Base-by-base conservation (phyloP, 1,140 invertebrate species). In the Orius insidiosus region DNA sequence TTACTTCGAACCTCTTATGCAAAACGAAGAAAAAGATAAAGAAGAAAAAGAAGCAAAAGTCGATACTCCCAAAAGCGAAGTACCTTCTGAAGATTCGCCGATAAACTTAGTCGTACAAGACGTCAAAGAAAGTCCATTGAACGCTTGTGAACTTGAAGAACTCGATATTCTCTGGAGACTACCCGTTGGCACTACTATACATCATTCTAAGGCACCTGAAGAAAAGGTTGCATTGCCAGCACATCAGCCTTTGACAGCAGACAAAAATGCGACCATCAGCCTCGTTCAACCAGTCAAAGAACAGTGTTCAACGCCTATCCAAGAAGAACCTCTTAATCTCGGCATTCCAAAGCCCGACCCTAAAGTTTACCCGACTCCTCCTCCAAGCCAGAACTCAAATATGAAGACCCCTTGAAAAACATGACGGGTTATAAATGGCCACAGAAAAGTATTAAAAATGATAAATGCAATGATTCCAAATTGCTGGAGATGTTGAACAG, bases 281-380 rank as follows among this genome's bases (percentile, higher is more conserved):
- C 14, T 43, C 18, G 41, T 43, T 2, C 44, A 30, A 5, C 35
- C 44, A n/a, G 15, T 24, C 16, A 15, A n/a, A n/a, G 10, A 11
- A 31, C 9, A 11, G 4, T 8, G n/a, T 11, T 18, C 38, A 16
- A 19, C 13, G 11, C 68, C 67, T 33, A 64, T 71, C 46, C 72
- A 76, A 56, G 72, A 68, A 47, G 75, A 76, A 59, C 74, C 75
- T 1, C 60, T 78, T 32, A 73, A 79, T 61, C 59, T 78, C 45
- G 75, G 74, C 3, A 54, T 10, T 16, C 38, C 16, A 24, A 41
- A 33, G 45, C 69, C 16, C 19, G 33, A 3, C 24, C 46, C 11
- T n/a, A 5, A n/a, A 37, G 33, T 39, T 37, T 46, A 52, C 37
- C 38, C 11, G 16, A 45, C 15, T 9, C 46, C 19, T 8, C 38